Conservation (phyloP, 2,797 vertebrate genomes). For the Sardinella longiceps region DNA sequence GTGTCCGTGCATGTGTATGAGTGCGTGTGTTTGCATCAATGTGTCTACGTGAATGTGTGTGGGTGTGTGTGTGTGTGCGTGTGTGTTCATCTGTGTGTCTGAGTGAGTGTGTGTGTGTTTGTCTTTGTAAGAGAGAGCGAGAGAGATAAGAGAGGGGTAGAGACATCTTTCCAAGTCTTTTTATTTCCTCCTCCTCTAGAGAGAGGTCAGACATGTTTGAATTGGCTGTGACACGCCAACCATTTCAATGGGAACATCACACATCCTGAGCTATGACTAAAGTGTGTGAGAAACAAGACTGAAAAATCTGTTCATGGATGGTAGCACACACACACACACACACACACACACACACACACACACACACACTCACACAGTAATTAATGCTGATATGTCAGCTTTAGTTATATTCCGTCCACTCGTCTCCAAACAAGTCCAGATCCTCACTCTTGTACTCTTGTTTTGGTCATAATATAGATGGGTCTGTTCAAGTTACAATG, state of each 20-base stretch:
- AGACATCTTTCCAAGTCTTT: slow-evolving; percentile 28
- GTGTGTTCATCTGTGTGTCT: too few relatives aligned
- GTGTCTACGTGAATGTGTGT: too few relatives aligned
- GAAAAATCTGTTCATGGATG: background rate
- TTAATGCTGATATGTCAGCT: too few relatives aligned
- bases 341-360: slow-evolving; percentile 9
- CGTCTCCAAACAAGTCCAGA: too few relatives aligned
- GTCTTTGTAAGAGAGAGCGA: background rate
- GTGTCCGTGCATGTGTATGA: too few relatives aligned
- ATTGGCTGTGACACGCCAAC: slow-evolving; percentile 22
- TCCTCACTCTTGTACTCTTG: too few relatives aligned
- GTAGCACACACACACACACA: background rate
- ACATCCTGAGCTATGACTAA: slow-evolving; percentile 17
- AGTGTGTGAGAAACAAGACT: slow-evolving; percentile 10
- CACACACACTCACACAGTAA: background rate
- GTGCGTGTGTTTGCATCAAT: too few relatives aligned
- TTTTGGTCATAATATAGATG: too few relatives aligned
- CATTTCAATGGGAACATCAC: slow-evolving; percentile 34
- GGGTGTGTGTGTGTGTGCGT: too few relatives aligned
- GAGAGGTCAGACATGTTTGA: slow-evolving; percentile 39
- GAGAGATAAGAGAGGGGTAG: background rate
- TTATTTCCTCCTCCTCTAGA: slow-evolving; percentile 32
- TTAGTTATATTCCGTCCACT: too few relatives aligned
- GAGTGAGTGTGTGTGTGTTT: too few relatives aligned
- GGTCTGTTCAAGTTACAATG: too few relatives aligned